Base-by-base conservation (phyloP, 2,113 vertebrate genomes). In the Accipiter cooperii region DNA sequence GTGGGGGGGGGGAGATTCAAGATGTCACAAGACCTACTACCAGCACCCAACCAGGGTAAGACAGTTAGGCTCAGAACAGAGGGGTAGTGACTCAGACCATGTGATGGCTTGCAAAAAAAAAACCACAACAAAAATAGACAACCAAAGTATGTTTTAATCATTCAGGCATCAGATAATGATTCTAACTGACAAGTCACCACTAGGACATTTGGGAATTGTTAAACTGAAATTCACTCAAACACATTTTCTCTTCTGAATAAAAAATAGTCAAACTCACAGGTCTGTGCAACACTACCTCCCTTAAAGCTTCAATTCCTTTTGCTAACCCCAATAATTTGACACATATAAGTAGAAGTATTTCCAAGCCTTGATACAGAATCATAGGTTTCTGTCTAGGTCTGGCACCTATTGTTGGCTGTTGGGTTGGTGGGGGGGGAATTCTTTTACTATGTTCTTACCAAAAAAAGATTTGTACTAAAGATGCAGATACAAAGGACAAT, bases 361-460 rank as follows among this genome's bases (percentile, higher is more conserved):
- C 38, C 51, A 95, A 87, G 58, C 9, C 36, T 36, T 75, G 29
- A 83, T 47, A 51, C 8, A 38, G 47, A 92, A 81, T 70, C 58
- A 44, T 25, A 73, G 13, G 21, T 55, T 93, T 75, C 58, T 82
- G 5, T 58, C 82, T 76, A 54, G 46, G 29, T 71, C 36, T 80
- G 24, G 16, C 1, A 1, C 16, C 44, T 55, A 17, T 42, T 40
- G 76, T 76, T 33, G 6, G n/a, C 17, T 64, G 2, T 58, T 89
- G 34, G 8, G 22, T 0, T 55, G 8, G 4, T 19, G 12, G 7
- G 28, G 19, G 2, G 6, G 4, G 6, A 8, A 4, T n/a, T 60
- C 79, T 89, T 89, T 84, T 42, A 58, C 10, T 66, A 33, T 82
- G 73, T 95, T 57, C 44, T 74, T 82, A 84, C 36, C 33, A 75